Evolutionary conservation across 2,888 invertebrate species (phyloP), one percentile per base, ranked within the genome.

Genomic region (Hedya salicella): DNA sequence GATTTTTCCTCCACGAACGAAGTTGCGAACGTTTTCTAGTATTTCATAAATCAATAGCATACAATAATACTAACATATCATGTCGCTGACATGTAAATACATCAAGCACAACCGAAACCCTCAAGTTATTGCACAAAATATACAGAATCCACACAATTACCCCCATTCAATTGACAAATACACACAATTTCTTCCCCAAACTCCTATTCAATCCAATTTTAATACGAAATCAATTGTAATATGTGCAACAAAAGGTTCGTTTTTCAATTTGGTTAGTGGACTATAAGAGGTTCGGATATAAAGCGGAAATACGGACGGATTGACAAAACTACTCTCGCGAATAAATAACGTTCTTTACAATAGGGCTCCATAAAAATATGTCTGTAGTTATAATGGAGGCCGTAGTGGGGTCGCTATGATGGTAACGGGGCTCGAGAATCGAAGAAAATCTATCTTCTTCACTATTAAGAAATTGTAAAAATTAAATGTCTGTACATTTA

Each of bases 241-340:
- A 5, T 3, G 3, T 17, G 13, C 8, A 16, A 0, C 2, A 17
- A n/a, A 46, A 32, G 9, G 30, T 32, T 9, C 1, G 44, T 9
- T 32, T 44, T 19, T 32, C 1, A 32, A 17, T 3, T 13, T 19
- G 13, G n/a, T 2, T 11, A 3, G 17, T 17, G 6, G 3, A 11
- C 17, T 14, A 50, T 50, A 19, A 0, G 40, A 62, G 9, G 14
- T 49, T 40, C 6, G 13, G 16, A 9, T 11, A 9, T 8, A 40
- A 30, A 49, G 40, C 17, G 16, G 48, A 3, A 11, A 16, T 13
- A 19, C 11, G 49, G 59, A 64, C 40, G 50, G 67, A 67, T 62
- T 63, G 63, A 68, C 63, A 60, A 50, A 64, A 68, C 63, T 68
- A 63, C 67, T 63, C 59, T 44, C 40, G 40, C 68, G 60, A 64